Conservation (phyloP, 2,113 vertebrate genomes). For the Cinclus mexicanus region DNA sequence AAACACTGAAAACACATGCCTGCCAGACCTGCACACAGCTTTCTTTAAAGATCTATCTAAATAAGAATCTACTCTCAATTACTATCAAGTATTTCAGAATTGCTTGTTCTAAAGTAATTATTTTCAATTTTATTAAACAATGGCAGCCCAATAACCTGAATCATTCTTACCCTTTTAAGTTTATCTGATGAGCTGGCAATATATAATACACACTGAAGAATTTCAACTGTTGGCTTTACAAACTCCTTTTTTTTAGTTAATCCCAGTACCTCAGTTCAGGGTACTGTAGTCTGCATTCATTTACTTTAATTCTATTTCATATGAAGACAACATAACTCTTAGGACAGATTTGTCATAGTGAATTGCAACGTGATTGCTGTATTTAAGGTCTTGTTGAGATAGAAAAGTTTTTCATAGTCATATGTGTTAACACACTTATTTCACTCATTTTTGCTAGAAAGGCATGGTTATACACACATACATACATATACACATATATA, state of each 20-base stretch:
- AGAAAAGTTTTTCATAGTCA: neutral
- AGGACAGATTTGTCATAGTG: neutral
- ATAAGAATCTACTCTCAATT: neutral
- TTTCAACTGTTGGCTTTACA: slow-evolving; percentile 8
- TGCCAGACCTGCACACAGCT: neutral
- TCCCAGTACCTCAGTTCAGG: neutral
- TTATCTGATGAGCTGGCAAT: neutral
- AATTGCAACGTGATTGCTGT: slow-evolving; percentile 4
- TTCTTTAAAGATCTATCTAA: neutral
- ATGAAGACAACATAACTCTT: neutral
- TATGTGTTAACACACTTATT: neutral
- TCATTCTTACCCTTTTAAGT: neutral
- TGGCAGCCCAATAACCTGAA: neutral
- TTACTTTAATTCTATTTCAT: slow-evolving; percentile 25
- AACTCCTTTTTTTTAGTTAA: slow-evolving; percentile 1
- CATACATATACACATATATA: rapidly evolving
- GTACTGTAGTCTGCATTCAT: neutral
- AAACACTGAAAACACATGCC: neutral
- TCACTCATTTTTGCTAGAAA: neutral
- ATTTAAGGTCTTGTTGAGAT: neutral
- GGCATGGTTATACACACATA: neutral
- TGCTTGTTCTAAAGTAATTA: neutral
- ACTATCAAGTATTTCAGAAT: neutral
- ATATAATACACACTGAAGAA: neutral
- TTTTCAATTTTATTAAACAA: neutral